Evolutionary conservation across 2,797 vertebrate genomes (phyloP), one percentile per base, ranked within the genome.

Genomic region (Discoglossus pictus): DNA sequence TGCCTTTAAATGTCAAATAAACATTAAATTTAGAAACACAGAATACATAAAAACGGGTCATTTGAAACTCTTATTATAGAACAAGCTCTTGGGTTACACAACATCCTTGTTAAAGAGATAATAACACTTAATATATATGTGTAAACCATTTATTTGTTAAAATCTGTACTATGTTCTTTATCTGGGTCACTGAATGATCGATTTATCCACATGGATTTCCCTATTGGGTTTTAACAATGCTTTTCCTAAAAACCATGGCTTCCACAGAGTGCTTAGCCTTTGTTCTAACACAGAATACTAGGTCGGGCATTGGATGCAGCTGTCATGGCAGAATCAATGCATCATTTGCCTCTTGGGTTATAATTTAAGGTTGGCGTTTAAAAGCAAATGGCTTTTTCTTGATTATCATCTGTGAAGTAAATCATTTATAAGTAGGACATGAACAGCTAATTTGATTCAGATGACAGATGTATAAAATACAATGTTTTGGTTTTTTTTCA

Each of bases 131-230:
- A 51, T 68, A 52, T 61, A 42, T 46, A 52, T 40, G 16, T 61
- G 21, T 38, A 68, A n/a, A 38, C 47, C 55, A 42, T 53, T 31
- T 44, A 53, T 68, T 67, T 68, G 55, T 60, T 35, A 40, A 25
- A 61, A 36, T 60, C 36, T 68, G 46, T 34, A 61, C 6, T 55
- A 38, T 61, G 36, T 61, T 48, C 18, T 68, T 23, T 68, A 51
- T 61, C 13, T 68, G 65, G 55, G 55, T 68, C 65, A 60, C 36
- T 17, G 25, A 47, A 44, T 68, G 65, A 61, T 61, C 55, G 38
- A 43, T 53, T 61, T 35, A 52, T 61, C 39, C 38, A 40, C 39
- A 53, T 61, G 55, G 55, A 35, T 68, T 23, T 55, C 21, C 61
- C 39, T 61, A 38, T 40, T 36, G 55, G 46, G 55, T 68, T 48